These are phyloP conservation scores for Calycopis cecrops DNA, from an alignment of 1,140 invertebrate species.

Conservation along the genomic window DNA sequence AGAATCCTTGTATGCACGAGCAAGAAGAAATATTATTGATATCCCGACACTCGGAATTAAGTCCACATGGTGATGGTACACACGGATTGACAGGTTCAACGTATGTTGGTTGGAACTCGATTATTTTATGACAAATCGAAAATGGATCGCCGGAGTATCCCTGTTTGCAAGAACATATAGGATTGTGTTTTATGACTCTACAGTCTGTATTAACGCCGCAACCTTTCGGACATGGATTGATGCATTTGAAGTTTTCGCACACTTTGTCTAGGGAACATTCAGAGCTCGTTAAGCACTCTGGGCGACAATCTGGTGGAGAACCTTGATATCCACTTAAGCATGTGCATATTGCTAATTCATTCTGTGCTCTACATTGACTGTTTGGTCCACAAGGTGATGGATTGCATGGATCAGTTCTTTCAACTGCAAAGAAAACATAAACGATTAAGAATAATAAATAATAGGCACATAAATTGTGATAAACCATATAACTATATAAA, in stretches of 20 bases:
- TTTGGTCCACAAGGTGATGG: slow-evolving; percentile 79
- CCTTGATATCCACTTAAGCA: slow-evolving; percentile 79
- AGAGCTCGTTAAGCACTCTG: slow-evolving; percentile 80
- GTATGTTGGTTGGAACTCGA: slow-evolving; percentile 32
- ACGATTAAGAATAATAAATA: slow-evolving; percentile 7
- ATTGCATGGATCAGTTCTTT: slow-evolving; percentile 50
- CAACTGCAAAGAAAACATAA: slow-evolving; percentile 37
- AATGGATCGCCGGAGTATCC: slow-evolving; percentile 84
- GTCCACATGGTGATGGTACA: slow-evolving; percentile 86
- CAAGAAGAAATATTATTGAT: slow-evolving; percentile 85
- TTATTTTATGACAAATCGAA: slow-evolving; percentile 73
- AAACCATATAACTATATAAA: too few relatives aligned
- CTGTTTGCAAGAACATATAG: slow-evolving; percentile 83
- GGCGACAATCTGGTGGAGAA: slow-evolving; percentile 79
- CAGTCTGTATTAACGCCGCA: slow-evolving; percentile 78
- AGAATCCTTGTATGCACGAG: slow-evolving; percentile 82
- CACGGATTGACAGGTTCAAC: slow-evolving; percentile 78
- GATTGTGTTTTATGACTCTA: slow-evolving; percentile 82
- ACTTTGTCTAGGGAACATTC: slow-evolving; percentile 78
- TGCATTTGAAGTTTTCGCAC: slow-evolving; percentile 81
- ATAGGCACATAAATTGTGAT: too few relatives aligned
- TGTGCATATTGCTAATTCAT: slow-evolving; percentile 76
- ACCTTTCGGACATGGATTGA: slow-evolving; percentile 79
- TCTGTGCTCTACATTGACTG: slow-evolving; percentile 75
- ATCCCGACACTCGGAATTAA: slow-evolving; percentile 88